phyloP scores from a whole-genome alignment of 1,140 invertebrate genomes.

The Stegodyphus mimosarum region DNA sequence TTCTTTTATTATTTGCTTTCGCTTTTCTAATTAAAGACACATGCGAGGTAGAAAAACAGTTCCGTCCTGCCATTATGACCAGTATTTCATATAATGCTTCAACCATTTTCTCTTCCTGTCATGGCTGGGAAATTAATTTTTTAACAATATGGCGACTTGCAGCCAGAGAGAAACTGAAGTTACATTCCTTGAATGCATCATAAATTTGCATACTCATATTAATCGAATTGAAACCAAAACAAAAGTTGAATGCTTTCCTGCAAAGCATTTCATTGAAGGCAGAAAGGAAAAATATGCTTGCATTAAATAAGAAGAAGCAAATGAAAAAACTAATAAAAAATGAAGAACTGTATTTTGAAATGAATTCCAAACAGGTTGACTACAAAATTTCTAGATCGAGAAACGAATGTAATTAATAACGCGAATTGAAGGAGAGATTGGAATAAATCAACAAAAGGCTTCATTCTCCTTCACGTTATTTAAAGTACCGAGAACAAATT shows the following conservation, averaged over 20 bases:
- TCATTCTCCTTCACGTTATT: neutral
- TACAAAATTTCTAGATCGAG: neutral
- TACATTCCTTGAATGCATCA: conserved; percentile 11
- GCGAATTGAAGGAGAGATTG: conserved; percentile 4
- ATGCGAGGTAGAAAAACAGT: no score
- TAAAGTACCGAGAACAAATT: neutral
- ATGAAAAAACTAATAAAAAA: conserved; percentile 20
- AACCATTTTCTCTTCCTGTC: neutral
- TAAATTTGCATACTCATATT: conserved; percentile 56
- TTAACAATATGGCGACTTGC: conserved; percentile 7
- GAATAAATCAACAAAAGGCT: conserved; percentile 31
- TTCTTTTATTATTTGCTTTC: no score
- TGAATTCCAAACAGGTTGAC: conserved; percentile 33
- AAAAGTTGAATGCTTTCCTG: neutral
- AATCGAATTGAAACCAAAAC: conserved; percentile 32
- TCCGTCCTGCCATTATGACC: no score
- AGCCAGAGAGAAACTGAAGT: conserved; percentile 22
- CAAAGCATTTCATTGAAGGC: conserved; percentile 3
- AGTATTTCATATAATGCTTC: no score
- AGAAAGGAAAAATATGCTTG: conserved; percentile 15
- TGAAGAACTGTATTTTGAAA: conserved; percentile 39
- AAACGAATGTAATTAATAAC: conserved; percentile 36
- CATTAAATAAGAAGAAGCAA: conserved; percentile 2
- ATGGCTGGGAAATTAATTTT: conserved; percentile 36
- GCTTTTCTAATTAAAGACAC: no score